Base-by-base conservation (phyloP, 2,888 invertebrate genomes). In the Chesias legatella region DNA sequence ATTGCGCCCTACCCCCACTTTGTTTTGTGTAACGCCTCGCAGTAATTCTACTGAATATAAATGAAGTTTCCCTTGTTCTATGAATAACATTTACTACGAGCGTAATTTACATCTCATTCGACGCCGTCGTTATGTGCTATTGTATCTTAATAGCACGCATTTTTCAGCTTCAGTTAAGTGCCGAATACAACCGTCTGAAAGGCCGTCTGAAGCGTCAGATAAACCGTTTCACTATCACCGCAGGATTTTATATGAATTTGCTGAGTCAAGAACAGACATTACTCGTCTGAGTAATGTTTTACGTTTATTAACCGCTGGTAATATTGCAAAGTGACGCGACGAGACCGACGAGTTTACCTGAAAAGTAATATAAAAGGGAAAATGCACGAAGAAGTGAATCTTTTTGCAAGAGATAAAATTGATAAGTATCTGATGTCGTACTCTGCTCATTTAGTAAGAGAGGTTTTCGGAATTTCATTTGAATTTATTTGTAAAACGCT, bases 51-150 rank as follows among this genome's bases (percentile, higher is more conserved):
- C 71, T 76, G 78, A 76, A 80, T 80, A 76, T 78, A 80, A 78
- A 82, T 77, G 72, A 79, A 74, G 67, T 67, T 75, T 62, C 67
- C 67, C 73, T 67, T 70, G 60, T 73, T 75, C 78, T 72, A 79
- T 79, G 79, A 78, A 81, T 81, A 81, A 79, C 70, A 79, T 80
- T 80, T 74, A 55, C 72, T 70, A 67, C 71, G 67, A 75, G 63
- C 58, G 46, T 66, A 67, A 79, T 79, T 79, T 80, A 70, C 73
- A 79, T 79, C 58, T 73, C 67, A 60, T 70, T 67, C 62, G 58
- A 58, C 59, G 58, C 55, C 53, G 60, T 61, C 63, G 53, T 54
- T 60, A 51, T 67, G 56, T 47, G 38, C 29, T 66, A 67, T 65
- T 64, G 60, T 62, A 54, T 58, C 56, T 56, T 59, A 63, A 63